These are phyloP conservation scores for Hippopotamyrus pictus DNA, from an alignment of 2,797 vertebrate species.

Conservation along the genomic window DNA sequence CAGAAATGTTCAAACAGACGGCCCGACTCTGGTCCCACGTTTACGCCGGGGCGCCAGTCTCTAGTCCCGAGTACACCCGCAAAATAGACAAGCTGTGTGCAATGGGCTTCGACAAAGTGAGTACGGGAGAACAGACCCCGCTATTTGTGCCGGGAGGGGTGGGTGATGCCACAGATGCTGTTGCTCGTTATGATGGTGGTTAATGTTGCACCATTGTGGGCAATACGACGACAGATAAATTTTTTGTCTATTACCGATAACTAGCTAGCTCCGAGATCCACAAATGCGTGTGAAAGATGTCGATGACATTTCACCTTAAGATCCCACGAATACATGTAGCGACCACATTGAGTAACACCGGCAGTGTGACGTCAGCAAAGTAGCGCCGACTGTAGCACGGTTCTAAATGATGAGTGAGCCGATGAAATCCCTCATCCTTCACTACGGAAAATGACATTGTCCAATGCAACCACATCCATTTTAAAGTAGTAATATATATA, in stretches of 20 bases:
- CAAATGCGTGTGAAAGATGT: not conserved
- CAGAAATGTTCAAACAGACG: conserved; percentile 95
- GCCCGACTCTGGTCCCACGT: conserved; percentile 85
- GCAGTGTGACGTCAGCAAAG: not conserved
- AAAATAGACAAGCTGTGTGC: conserved; percentile 90
- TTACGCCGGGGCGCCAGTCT: conserved; percentile 81
- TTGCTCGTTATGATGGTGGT: not conserved
- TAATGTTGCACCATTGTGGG: not conserved
- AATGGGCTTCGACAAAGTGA: conserved; percentile 93
- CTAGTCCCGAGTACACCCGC: conserved; percentile 83
- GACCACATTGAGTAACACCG: not conserved
- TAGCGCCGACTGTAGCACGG: not conserved
- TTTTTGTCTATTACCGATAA: not conserved
- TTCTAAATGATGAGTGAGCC: not conserved
- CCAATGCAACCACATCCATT: not conserved
- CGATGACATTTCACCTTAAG: not conserved
- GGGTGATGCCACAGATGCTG: not conserved
- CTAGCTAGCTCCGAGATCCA: not conserved
- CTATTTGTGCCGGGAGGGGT: not conserved
- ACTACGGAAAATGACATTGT: not conserved
- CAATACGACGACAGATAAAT: not conserved
- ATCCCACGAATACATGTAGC: not conserved
- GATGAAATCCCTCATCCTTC: not conserved
- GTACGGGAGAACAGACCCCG: conserved; percentile 37
- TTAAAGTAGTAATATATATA: not conserved